phyloP scores from a whole-genome alignment of 2,888 invertebrate species.

The Drosophila eohydei region DNA sequence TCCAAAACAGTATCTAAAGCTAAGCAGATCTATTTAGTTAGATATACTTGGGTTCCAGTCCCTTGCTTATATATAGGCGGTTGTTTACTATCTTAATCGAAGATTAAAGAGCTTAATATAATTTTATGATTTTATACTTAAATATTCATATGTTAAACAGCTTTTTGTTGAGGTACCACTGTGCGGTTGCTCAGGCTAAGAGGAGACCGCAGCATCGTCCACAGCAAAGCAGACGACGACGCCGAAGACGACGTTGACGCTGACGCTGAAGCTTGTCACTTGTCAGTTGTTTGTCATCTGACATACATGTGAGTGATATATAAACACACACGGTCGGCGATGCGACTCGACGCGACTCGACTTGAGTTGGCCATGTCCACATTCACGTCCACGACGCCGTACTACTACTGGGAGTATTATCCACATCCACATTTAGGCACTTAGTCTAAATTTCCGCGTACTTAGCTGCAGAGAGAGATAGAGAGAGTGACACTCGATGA shows the following conservation, averaged over 20 bases:
- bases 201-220: conserved; percentile 40
- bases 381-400: conserved; percentile 27
- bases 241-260: conserved; percentile 43
- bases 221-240: conserved; percentile 41
- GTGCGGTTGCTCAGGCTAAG: conserved; percentile 40
- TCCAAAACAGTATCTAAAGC: too few species aligned
- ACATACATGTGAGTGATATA: conserved; percentile 83
- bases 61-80: too few species aligned
- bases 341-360: conserved; percentile 49
- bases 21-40: too few species aligned
- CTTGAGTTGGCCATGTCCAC: conserved; percentile 60
- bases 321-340: conserved; percentile 74
- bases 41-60: too few species aligned
- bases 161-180: conserved; percentile 42
- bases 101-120: not conserved
- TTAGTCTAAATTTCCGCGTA: conserved; percentile 75
- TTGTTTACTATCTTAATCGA: too few species aligned
- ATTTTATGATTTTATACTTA: not conserved
- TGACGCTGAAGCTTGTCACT: conserved; percentile 81
- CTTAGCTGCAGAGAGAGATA: conserved; percentile 52
- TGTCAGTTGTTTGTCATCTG: conserved; percentile 84
- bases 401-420: conserved; percentile 43
- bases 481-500: not conserved
- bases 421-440: conserved; percentile 61
- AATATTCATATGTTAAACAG: not conserved